phyloP scores from a whole-genome alignment of 2,797 vertebrate species.

The Clarias laeviceps region DNA sequence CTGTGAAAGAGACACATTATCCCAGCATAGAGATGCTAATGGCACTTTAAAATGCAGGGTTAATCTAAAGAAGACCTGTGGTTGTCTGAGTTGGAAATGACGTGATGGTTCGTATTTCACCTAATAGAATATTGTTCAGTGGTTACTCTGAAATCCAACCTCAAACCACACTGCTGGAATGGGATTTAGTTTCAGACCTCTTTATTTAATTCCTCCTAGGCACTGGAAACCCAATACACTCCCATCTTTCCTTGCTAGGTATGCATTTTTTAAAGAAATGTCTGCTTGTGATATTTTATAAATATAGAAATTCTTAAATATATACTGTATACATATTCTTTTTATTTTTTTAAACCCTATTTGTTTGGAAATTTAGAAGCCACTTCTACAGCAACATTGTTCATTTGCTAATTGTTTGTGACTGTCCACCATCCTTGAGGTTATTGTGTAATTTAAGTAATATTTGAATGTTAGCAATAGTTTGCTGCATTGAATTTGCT shows the following conservation, averaged over 20 bases:
- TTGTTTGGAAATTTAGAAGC: neutral
- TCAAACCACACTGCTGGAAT: conserved; percentile 13
- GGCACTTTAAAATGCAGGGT: conserved; percentile 22
- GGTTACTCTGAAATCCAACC: conserved; percentile 11
- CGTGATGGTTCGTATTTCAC: conserved; percentile 22
- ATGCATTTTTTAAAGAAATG: neutral
- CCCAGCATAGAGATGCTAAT: conserved; percentile 15
- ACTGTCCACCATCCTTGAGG: neutral
- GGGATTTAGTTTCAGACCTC: conserved; percentile 9
- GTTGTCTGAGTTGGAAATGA: conserved; percentile 30
- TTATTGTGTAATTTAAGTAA: neutral
- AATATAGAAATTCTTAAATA: neutral
- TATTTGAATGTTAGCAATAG: neutral
- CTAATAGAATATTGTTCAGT: conserved; percentile 33
- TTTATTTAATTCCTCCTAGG: conserved; percentile 18
- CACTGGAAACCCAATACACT: conserved; percentile 7
- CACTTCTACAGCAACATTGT: neutral
- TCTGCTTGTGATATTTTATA: neutral
- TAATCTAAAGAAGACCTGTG: conserved; percentile 29
- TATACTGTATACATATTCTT: neutral
- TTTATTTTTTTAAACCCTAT: neutral
- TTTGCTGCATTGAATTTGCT: neutral
- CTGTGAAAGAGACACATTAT: conserved; percentile 28
- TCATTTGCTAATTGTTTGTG: neutral
- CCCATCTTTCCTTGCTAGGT: neutral